Base-by-base conservation (phyloP, 2,797 vertebrate genomes). In the Lemur catta region DNA sequence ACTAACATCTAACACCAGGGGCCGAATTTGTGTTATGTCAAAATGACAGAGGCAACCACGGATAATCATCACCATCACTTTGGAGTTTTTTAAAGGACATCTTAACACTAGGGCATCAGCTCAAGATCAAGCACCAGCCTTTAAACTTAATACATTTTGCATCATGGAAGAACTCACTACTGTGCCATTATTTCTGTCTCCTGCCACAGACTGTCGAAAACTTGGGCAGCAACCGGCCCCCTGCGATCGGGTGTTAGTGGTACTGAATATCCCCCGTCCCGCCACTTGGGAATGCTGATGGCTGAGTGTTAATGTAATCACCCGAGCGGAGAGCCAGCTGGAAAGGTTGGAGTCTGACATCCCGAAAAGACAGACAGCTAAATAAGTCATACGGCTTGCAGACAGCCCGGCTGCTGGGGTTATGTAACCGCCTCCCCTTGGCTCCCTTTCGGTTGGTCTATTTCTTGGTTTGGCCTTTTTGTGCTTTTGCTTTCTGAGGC, bases 401-500 rank as follows among this genome's bases (percentile, higher is more conserved):
- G 97, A 97, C 94, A 97, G 96, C 93, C 97, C 6, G 87, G 93
- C 97, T 96, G 95, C 89, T 0, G 18, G 93, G 67, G 41, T 97
- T 97, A 96, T 65, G 92, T 86, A 97, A 96, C 61, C 41, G 4
- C 59, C 92, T 84, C 89, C 90, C 85, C 71, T 71, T 13, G 71
- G 94, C 89, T 93, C 7, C 52, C 74, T 72, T 17, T 94, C 0
- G 12, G 10, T 55, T 17, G 87, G 75, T 82, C 93, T 93, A 0
- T 43, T 93, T 94, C 91, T 91, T 69, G 9, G 2, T 84, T 89
- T 71, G 89, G 88, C 38, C 78, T 97, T 86, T 92, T 33, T 63
- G 50, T 59, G 63, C 82, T 76, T 96, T 50, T 65, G 33, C 57
- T 79, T 94, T 96, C 80, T 86, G 95, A 79, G 85, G 63, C 80